Base-by-base conservation (phyloP, 92 coral and sea anemone genomes). In the Siderastrea radians region DNA sequence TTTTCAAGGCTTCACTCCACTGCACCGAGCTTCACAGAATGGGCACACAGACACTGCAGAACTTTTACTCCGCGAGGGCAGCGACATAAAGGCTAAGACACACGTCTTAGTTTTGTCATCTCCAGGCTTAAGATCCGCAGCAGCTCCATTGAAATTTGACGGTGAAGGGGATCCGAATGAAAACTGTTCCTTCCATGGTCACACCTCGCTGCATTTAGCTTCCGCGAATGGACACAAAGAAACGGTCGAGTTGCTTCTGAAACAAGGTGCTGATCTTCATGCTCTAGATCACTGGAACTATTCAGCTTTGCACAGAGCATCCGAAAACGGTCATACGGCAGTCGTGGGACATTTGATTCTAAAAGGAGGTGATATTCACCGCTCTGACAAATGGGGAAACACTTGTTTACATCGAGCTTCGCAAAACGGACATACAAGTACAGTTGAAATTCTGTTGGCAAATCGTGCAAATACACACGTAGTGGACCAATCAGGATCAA, bases 341-440 rank as follows among this genome's bases (percentile, higher is more conserved):
- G 71, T 93, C 9, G 95, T 85, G 43, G 86, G 81, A 16, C 50
- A 49, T 63, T 77, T 94, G 67, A 72, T 92, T 58, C 79, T 73
- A 11, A 72, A 74, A 50, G 90, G 86, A 13, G 68, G 92, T 45
- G 68, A 87, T 57, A 91, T 93, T 57, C 82, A 90, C 73, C 72
- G 69, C 16, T 68, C 75, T 15, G 98, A 94, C 80, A 90, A 90
- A 67, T 94, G 98, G 98, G 95, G 93, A 65, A 92, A 94, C 77
- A 94, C 92, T 5, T 85, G 93, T 53, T 70, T 88, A 2, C 94
- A 90, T 77, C 79, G 98, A 15, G 87, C 98, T 5, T 87, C 98
- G 9, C 96, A 94, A 72, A 94, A 92, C 68, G 98, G 94, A 6
- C 90, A 90, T 59, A 83, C 87, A 14, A 72, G 87, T 26, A 74